Conservation (phyloP, 2,888 invertebrate genomes). For the Punctoribates punctum region DNA sequence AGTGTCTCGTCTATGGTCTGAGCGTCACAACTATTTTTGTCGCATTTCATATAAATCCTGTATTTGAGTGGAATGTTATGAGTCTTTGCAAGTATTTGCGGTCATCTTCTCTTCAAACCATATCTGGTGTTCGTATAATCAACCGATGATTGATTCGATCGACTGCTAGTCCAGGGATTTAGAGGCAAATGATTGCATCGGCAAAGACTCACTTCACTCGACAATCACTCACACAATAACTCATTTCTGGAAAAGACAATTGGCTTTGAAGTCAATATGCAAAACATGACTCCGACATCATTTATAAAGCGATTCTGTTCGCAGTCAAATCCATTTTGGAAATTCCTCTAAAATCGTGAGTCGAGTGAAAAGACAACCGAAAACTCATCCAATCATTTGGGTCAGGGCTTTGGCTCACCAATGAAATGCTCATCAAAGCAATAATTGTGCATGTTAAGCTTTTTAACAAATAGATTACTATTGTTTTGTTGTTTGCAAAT, state of each 20-base stretch:
- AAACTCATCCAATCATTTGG: not conserved
- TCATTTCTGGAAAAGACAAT: not conserved
- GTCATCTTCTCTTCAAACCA: not conserved
- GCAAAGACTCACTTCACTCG: conserved; percentile 7
- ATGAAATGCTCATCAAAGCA: too few species aligned
- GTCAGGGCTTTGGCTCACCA: too few species aligned
- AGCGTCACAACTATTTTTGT: conserved; percentile 3
- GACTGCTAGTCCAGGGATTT: conserved; percentile 27
- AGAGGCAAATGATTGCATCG: conserved; percentile 1
- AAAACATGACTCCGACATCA: conserved; percentile 3
- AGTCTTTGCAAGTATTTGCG: conserved; percentile 19
- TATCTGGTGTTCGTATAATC: conserved; percentile 5
- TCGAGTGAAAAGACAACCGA: not conserved
- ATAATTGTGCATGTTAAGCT: too few species aligned
- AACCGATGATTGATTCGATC: conserved; percentile 33
- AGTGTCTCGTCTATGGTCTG: not conserved
- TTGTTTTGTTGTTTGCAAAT: not conserved
- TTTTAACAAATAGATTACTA: too few species aligned
- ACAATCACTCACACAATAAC: not conserved
- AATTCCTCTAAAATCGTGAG: not conserved
- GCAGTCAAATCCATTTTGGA: not conserved
- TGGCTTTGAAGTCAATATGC: conserved; percentile 10
- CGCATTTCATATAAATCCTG: conserved; percentile 27
- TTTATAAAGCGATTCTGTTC: not conserved
- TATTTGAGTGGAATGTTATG: conserved; percentile 1